These are phyloP conservation scores for Canis aureus DNA, from an alignment of 2,113 vertebrate species.

Conservation along the genomic window DNA sequence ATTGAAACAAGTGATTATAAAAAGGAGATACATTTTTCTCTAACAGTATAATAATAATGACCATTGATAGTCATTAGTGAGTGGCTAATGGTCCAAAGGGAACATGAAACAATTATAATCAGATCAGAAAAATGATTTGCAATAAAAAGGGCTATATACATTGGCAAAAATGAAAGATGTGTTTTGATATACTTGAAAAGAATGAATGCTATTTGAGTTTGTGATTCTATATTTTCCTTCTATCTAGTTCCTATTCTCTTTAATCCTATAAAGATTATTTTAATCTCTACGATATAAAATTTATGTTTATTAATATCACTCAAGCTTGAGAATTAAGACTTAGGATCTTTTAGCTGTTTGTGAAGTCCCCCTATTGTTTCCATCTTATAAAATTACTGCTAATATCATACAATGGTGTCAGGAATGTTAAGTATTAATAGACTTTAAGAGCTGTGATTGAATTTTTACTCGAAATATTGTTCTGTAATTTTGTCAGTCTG, in stretches of 20 bases:
- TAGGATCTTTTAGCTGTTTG: constrained; percentile 71
- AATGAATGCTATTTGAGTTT: background rate
- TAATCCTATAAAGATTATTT: constrained; percentile 71
- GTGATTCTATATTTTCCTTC: background rate
- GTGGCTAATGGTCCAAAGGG: background rate
- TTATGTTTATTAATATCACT: constrained; percentile 75
- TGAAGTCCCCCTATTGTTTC: constrained; percentile 58
- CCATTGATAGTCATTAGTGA: background rate
- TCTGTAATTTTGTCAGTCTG: constrained; percentile 39
- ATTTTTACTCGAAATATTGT: constrained; percentile 31
- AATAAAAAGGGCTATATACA: background rate
- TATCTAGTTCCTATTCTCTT: constrained; percentile 44
- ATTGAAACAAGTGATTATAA: background rate
- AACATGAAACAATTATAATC: background rate
- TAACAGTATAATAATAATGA: constrained; percentile 18
- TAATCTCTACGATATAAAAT: constrained; percentile 75
- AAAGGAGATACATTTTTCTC: background rate
- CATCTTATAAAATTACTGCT: constrained; percentile 69
- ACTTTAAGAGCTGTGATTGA: constrained; percentile 56
- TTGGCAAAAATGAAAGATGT: background rate
- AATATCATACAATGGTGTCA: constrained; percentile 70
- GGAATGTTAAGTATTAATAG: constrained; percentile 47
- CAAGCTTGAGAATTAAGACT: constrained; percentile 77
- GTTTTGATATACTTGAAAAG: constrained; percentile 8
- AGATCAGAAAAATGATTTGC: background rate